These are phyloP conservation scores for Heterodera carotae DNA, from an alignment of 1,140 invertebrate species.

Conservation along the genomic window DNA sequence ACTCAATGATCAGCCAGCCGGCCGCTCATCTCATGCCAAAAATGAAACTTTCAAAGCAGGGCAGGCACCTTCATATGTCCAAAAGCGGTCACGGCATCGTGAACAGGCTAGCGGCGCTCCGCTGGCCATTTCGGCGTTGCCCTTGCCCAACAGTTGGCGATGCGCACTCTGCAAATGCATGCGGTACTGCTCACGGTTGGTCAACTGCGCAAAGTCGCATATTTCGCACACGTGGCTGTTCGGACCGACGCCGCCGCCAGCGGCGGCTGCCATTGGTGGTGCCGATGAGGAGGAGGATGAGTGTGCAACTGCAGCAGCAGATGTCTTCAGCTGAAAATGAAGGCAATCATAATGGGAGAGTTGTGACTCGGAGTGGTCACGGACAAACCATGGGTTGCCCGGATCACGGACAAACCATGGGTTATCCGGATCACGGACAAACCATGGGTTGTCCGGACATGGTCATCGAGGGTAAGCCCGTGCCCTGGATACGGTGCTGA, in stretches of 20 bases:
- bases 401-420: no score
- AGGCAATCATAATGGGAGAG: neutral
- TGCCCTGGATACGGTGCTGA: no score
- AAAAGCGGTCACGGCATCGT: slow-evolving; percentile 87
- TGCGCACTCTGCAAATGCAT: slow-evolving; percentile 46
- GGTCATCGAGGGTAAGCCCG: no score
- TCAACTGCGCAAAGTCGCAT: slow-evolving; percentile 51
- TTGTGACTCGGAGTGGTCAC: no score
- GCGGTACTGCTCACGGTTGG: slow-evolving; percentile 48
- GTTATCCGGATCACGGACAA: no score
- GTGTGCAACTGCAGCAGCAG: no score
- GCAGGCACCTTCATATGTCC: slow-evolving; percentile 76
- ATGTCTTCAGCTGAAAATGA: neutral
- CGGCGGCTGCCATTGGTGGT: no score
- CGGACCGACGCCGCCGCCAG: neutral
- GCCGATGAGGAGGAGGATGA: neutral
- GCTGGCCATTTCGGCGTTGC: slow-evolving; percentile 48
- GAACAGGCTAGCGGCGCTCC: slow-evolving; percentile 84
- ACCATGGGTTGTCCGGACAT: no score
- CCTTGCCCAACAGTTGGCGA: slow-evolving; percentile 52
- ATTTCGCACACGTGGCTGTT: slow-evolving; percentile 47
- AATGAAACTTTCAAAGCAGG: no score
- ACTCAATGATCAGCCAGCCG: no score
- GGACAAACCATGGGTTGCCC: no score
- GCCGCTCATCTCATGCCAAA: no score